Evolutionary conservation across 1,140 invertebrate species (phyloP), one percentile per base, ranked within the genome.

Genomic region (Zaprionus lachaisei): DNA sequence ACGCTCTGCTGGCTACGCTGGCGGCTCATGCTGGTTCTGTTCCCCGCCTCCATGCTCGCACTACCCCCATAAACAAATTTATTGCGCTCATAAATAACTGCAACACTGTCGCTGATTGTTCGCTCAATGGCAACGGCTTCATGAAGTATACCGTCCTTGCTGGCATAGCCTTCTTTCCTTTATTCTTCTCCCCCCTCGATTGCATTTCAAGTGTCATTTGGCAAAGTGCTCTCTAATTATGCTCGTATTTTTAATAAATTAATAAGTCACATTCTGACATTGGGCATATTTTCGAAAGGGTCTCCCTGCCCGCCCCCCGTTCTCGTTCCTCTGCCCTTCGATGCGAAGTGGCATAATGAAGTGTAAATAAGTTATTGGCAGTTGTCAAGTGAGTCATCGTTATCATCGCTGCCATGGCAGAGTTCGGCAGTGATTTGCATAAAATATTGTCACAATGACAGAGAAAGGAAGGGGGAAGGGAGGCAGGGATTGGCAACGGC

Each of bases 291-390:
- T 81, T 77, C 61, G 24, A 17, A 17, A 47, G n/a, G 41, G 2
- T 5, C 41, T 9, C 15, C 34, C 31, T 11, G 20, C 12, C 5
- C 38, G 20, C 12, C 26, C 37, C 47, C 37, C 28, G 4, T 26
- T 26, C 54, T 31, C 7, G 31, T 11, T 34, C 11, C 31, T 11
- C 51, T 15, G 20, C 20, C 24, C 15, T n/a, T 34, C 31, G 31
- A 34, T 37, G 34, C 22, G 54, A 58, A 38, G 31, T 81, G 77
- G 73, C 67, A 90, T 90, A 90, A 90, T 90, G 86, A 90, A 91
- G 85, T 90, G 85, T 90, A 90, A 90, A 90, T 90, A 91, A 90
- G 85, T 89, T 89, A 89, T 89, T 89, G 85, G 83, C 85, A 90
- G 82, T 82, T 89, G 81, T 89, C 85, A 89, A 90, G 85, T 89